Conservation (phyloP, 64 coral and sea anemone genomes). For the Stichodactyla mertensii region DNA sequence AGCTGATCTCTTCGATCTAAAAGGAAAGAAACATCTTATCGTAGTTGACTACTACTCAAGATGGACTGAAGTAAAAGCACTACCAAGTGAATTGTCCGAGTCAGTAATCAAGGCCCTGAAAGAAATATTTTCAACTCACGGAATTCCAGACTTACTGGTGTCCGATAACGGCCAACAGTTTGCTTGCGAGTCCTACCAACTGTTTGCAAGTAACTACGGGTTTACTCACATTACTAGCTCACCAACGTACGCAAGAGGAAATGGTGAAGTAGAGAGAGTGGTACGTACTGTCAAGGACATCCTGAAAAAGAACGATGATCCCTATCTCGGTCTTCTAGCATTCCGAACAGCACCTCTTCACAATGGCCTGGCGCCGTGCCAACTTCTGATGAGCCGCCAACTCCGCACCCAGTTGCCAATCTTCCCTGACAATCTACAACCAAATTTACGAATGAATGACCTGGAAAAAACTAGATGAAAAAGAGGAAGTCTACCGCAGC, state of each 20-base stretch:
- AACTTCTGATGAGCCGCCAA: slow-evolving; percentile 11
- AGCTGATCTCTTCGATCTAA: slow-evolving; percentile 30
- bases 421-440: background rate
- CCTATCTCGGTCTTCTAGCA: background rate
- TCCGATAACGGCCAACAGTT: slow-evolving; percentile 51
- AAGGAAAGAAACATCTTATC: slow-evolving; percentile 8
- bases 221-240: slow-evolving; percentile 44
- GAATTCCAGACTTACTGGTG: slow-evolving; percentile 45
- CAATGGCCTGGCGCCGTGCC: slow-evolving; percentile 31
- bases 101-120: slow-evolving; percentile 31
- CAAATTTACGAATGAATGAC: background rate
- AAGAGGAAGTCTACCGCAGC: too few relatives aligned
- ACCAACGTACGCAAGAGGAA: slow-evolving; percentile 11
- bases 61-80: slow-evolving; percentile 48
- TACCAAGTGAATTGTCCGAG: background rate
- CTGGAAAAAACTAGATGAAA: too few relatives aligned
- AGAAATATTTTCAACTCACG: slow-evolving; percentile 50
- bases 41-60: slow-evolving; percentile 39
- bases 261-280: slow-evolving; percentile 56
- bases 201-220: slow-evolving; percentile 39
- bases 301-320: slow-evolving; percentile 24
- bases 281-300: slow-evolving; percentile 45
- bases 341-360: slow-evolving; percentile 4
- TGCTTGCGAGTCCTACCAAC: slow-evolving; percentile 1
- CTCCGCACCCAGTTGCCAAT: background rate